Evolutionary conservation across 1,140 invertebrate genomes (phyloP), one percentile per base, ranked within the genome.

Genomic region (Drosophila seguyi): DNA sequence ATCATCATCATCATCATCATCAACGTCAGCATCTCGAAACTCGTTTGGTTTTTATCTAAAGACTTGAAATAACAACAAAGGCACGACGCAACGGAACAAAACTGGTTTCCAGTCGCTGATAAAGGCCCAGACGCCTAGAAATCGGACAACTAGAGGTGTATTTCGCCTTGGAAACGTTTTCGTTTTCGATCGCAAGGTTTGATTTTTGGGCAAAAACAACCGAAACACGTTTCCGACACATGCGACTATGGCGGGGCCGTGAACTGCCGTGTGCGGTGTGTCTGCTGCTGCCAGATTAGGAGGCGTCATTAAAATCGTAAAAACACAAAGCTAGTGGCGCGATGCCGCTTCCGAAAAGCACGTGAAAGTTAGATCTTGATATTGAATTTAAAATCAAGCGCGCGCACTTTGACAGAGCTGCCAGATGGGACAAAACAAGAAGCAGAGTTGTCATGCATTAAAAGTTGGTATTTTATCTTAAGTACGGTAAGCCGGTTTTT

Each of bases 81-180:
- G 8, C 18, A 20, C 34, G n/a, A 68, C 45, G 47, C 61, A 52
- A 67, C 61, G 66, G 66, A 69, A 69, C 50, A 52, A 69, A 69
- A 69, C 66, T 69, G 66, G 66, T 69, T 69, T 31, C 45, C 22
- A 65, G 41, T 10, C 36, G 31, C 62, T 69, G 66, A 69, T 69
- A 69, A 69, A 67, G 38, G 14, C 29, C 41, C 22, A 62, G 59
- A 39, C 59, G 63, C 31, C 63, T 42, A 69, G 62, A 69, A 65
- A 68, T 53, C 31, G 34, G 18, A 50, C 27, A 42, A 60, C 36
- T 61, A 42, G 55, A 38, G 50, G 16, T 50, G 45, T 68, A 29
- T 42, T 36, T 63, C 34, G 66, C 66, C 66, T 69, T 67, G 66
- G 66, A 69, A 69, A 69, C 61, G 62, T 53, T 69, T 67, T 67